Base-by-base conservation (phyloP, 2,113 vertebrate genomes). In the Xenopus borealis region DNA sequence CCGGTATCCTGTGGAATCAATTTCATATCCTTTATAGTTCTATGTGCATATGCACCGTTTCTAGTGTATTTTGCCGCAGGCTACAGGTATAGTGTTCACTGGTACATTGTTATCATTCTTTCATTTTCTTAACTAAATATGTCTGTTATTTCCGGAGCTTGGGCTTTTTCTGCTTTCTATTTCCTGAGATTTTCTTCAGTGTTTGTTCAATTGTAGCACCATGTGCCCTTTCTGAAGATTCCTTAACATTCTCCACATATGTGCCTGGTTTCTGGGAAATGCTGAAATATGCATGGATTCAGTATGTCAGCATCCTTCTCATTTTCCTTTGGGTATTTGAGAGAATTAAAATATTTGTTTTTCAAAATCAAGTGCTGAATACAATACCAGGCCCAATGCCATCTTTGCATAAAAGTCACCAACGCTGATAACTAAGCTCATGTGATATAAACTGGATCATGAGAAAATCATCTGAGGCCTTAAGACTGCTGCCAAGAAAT, bases 191-290 rank as follows among this genome's bases (percentile, higher is more conserved):
- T 74, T 62, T 61, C 10, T 23, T 10, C 0, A 40, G 0, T n/a
- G 3, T 55, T 50, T 45, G 23, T 27, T 40, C 33, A 40, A 6
- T 40, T 7, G 5, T 40, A 40, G 40, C 16, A n/a, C 59, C 11
- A 62, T 57, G 40, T 62, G 46, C 40, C 44, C n/a, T 12, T 46
- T 17, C n/a, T 13, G 27, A 69, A 78, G 0, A 0, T 0, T 88
- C 94, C 92, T 97, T 96, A 86, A 97, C 89, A 81, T 30, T 52
- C 1, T 47, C 45, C 80, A 97, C 93, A 30, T 99, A 99, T 85
- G 91, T 90, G 11, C 97, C 96, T 2, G 95, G 97, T 66, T 97
- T 98, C 84, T 97, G 96, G 96, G 96, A 98, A 84, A 91, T 91
- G 63, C 88, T 97, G 17, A 99, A 98, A 86, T 92, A 93, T 72